phyloP scores from a whole-genome alignment of 2,797 vertebrate genomes.

The Okamejei kenojei region DNA sequence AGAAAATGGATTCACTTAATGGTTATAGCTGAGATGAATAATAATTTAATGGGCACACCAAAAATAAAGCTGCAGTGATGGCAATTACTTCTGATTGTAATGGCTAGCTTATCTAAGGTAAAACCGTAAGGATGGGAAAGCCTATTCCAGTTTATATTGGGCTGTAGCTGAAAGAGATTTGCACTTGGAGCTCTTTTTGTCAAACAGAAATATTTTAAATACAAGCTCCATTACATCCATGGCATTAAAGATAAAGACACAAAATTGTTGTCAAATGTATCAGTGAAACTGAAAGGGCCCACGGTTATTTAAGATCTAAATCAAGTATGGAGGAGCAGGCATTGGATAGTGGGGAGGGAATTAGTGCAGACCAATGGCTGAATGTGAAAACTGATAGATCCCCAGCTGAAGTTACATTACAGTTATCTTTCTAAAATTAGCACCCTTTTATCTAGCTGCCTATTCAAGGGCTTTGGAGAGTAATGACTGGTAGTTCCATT shows the following conservation, averaged over 20 bases:
- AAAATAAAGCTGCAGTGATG: background rate
- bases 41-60: constrained; percentile 21
- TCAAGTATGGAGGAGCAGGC: too few species aligned
- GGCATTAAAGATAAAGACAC: background rate
- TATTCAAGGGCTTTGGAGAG: background rate
- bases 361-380: background rate
- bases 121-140: background rate
- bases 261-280: background rate
- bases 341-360: too few species aligned
- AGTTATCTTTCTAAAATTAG: background rate
- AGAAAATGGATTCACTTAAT: constrained; percentile 1
- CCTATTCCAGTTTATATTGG: background rate
- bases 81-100: constrained; percentile 11
- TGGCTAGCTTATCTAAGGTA: background rate
- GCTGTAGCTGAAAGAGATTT: background rate
- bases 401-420: background rate
- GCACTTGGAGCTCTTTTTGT: background rate
- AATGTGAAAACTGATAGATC: background rate
- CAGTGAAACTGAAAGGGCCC: background rate
- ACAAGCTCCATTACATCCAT: background rate
- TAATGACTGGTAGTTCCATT: background rate
- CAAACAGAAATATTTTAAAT: background rate
- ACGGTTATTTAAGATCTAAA: background rate
- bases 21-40: background rate
- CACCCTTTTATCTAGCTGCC: background rate